These are phyloP conservation scores for Endomychus coccineus DNA, from an alignment of 2,888 invertebrate genomes.

Conservation along the genomic window DNA sequence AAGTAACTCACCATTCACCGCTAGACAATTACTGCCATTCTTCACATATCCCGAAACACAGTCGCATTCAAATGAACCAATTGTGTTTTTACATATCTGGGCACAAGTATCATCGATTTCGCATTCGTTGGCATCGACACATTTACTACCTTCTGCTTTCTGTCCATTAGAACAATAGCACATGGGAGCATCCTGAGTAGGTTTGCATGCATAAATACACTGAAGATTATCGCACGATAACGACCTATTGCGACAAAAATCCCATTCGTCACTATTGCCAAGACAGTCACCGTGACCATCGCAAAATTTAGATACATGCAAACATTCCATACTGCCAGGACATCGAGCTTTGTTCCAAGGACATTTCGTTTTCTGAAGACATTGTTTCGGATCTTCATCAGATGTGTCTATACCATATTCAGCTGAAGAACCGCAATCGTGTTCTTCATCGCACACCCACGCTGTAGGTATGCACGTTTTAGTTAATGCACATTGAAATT, in stretches of 20 bases:
- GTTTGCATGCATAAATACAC: slow-evolving; percentile 56
- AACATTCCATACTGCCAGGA: slow-evolving; percentile 52
- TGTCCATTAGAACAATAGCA: slow-evolving; percentile 70
- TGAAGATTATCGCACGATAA: slow-evolving; percentile 33
- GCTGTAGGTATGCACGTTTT: slow-evolving; percentile 66
- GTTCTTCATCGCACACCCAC: slow-evolving; percentile 66
- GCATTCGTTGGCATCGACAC: slow-evolving; percentile 75
- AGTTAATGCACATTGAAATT: slow-evolving; percentile 66
- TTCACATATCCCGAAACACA: slow-evolving; percentile 65
- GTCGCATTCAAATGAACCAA: slow-evolving; percentile 61
- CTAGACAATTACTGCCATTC: slow-evolving; percentile 55
- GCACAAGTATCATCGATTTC: slow-evolving; percentile 61
- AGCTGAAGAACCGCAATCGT: slow-evolving; percentile 60
- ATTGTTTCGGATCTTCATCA: slow-evolving; percentile 61
- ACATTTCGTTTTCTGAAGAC: slow-evolving; percentile 57
- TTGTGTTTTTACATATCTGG: slow-evolving; percentile 63
- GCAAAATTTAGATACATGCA: slow-evolving; percentile 57
- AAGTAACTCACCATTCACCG: slow-evolving; percentile 59
- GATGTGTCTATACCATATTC: slow-evolving; percentile 50
- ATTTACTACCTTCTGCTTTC: slow-evolving; percentile 53
- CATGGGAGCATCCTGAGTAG: slow-evolving; percentile 60
- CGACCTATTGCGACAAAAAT: slow-evolving; percentile 51
- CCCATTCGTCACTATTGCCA: slow-evolving; percentile 66
- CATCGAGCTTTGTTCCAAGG: slow-evolving; percentile 63
- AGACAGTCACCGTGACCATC: slow-evolving; percentile 57